Base-by-base conservation (phyloP, 2,113 vertebrate species). In the Xiphophorus hellerii region DNA sequence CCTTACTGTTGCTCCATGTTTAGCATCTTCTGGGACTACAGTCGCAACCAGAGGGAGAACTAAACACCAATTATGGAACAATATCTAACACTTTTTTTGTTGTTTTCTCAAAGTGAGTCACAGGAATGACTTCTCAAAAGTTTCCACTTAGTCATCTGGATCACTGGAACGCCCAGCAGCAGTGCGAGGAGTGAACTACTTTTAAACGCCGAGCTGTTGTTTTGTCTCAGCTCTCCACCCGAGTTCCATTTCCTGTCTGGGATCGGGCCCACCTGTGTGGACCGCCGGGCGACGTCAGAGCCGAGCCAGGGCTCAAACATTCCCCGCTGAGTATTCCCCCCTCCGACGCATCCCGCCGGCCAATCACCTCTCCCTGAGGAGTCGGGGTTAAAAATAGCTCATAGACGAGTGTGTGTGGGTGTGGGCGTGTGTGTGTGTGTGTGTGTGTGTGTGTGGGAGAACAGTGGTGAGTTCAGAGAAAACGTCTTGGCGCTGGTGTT, bases 181-280 rank as follows among this genome's bases (percentile, higher is more conserved):
- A 44, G 65, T 51, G 78, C 17, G 30, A 85, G 75, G 67, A 76
- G 76, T 35, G 31, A 70, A 76, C 84, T 85, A 58, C 80, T 78
- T 80, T 87, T 85, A 85, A 88, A 82, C 83, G 74, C 65, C 27
- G 7, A 5, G 17, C 51, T 75, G 73, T 60, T 90, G 88, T 88
- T 87, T 83, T 77, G 88, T 87, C 88, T 90, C 82, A 29, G 35
- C 77, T 80, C 71, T 62, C 30, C 35, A 51, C 76, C 69, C 67
- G 73, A 51, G 63, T 77, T 82, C 82, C 87, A 80, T 82, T 89
- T 92, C 88, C 85, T 87, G 89, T 89, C 86, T 79, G 78, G 71
- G 74, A 89, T 77, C 78, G 37, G 77, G 69, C 83, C 69, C 86
- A 91, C 91, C 88, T 93, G 91, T 93, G 91, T 84, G 83, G 86